These are phyloP conservation scores for Rhagonycha lutea DNA, from an alignment of 2,888 invertebrate genomes.

Conservation along the genomic window DNA sequence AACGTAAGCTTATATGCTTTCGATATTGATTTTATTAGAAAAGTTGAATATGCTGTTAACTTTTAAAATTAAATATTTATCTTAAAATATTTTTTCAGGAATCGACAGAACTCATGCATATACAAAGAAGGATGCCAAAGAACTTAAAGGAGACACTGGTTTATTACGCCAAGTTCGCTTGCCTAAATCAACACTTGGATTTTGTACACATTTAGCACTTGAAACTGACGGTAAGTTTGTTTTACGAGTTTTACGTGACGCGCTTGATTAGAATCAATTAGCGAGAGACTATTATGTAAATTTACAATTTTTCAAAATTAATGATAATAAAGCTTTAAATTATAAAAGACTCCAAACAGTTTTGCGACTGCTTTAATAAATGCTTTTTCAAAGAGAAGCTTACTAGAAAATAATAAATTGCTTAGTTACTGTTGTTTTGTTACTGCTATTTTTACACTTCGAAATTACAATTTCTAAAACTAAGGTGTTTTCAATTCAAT, in stretches of 20 bases:
- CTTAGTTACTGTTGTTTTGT: constrained; percentile 14
- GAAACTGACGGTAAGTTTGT: constrained; percentile 76
- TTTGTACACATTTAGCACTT: constrained; percentile 79
- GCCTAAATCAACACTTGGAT: constrained; percentile 75
- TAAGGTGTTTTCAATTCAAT: constrained; percentile 1
- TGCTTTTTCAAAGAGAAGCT: background rate
- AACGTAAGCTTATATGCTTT: background rate
- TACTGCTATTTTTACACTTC: background rate
- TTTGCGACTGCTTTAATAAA: background rate
- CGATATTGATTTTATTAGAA: background rate
- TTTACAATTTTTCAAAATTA: background rate
- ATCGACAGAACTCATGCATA: constrained; percentile 77
- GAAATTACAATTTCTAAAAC: background rate
- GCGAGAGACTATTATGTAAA: background rate
- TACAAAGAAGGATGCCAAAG: constrained; percentile 76
- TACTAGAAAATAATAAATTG: background rate
- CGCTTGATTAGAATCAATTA: background rate
- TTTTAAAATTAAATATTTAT: background rate
- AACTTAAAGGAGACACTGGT: constrained; percentile 71
- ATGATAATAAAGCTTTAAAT: background rate
- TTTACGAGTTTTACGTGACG: background rate
- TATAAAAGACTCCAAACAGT: background rate
- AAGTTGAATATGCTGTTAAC: background rate
- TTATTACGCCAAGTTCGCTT: constrained; percentile 74
- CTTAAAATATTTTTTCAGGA: constrained; percentile 57